Conservation (phyloP, 2,797 vertebrate genomes). For the Orientallactaga sibirica region DNA sequence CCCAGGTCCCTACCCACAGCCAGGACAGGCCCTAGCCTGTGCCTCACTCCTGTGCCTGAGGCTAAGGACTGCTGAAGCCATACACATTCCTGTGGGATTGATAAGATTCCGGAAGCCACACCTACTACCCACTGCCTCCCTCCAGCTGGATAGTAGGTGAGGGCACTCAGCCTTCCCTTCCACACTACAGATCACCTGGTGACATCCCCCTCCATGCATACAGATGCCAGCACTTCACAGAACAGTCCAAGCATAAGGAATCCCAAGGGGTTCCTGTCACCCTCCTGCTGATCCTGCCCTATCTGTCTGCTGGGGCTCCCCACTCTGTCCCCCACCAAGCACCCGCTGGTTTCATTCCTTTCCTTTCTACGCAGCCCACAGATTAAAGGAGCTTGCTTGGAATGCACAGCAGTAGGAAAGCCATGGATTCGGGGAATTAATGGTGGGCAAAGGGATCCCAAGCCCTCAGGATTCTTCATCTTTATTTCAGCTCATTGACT, state of each 20-base stretch:
- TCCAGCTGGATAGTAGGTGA: neutral
- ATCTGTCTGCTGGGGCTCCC: neutral
- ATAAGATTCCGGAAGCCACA: constrained; percentile 65
- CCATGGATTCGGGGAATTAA: neutral
- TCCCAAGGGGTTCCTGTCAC: neutral
- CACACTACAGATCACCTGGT: neutral
- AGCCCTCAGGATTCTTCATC: neutral
- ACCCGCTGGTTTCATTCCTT: neutral
- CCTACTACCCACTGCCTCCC: constrained; percentile 48
- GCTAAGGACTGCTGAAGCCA: constrained; percentile 58
- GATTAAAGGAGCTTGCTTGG: neutral
- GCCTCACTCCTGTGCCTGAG: constrained; percentile 62
- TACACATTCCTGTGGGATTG: constrained; percentile 72
- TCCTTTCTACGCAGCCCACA: neutral
- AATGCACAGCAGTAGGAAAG: neutral
- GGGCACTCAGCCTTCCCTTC: neutral
- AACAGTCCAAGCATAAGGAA: neutral
- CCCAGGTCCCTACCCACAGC: constrained; percentile 43
- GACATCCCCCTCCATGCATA: neutral
- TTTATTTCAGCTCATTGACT: neutral
- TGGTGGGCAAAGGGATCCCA: neutral
- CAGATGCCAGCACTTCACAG: neutral
- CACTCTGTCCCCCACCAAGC: neutral
- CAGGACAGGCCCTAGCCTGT: constrained; percentile 59
- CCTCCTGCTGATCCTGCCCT: neutral